Evolutionary conservation across 1,140 invertebrate species (phyloP).

Genomic region (Grapholita molesta): DNA sequence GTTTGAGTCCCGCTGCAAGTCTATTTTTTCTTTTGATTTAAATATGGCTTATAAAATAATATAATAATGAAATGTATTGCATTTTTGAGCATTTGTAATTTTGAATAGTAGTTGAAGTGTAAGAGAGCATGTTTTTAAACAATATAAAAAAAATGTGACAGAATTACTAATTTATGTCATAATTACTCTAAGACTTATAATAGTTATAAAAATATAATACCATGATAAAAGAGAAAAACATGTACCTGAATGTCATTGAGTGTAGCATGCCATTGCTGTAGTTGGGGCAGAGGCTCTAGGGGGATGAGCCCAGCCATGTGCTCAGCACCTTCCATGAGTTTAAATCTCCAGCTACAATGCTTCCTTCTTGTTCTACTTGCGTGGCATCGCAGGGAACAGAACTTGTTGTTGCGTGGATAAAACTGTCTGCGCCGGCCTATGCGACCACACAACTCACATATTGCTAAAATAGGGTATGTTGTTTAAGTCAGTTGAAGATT

Average conservation of each 20-base stretch:
- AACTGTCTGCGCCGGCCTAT: constrained; percentile 60
- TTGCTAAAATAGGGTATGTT: constrained; percentile 42
- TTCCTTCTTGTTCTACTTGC: constrained; percentile 46
- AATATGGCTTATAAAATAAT: too few species aligned
- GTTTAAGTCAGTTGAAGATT: not conserved
- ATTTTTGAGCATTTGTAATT: too few species aligned
- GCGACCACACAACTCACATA: constrained; percentile 68
- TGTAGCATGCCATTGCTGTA: constrained; percentile 65
- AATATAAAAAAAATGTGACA: too few species aligned
- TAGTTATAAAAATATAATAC: too few species aligned
- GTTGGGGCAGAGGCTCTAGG: constrained; percentile 68
- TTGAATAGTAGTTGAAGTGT: too few species aligned
- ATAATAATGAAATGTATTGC: too few species aligned
- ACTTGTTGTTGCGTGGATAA: constrained; percentile 59
- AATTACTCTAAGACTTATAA: too few species aligned
- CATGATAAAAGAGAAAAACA: too few species aligned
- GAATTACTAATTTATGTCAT: too few species aligned
- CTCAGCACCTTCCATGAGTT: constrained; percentile 71
- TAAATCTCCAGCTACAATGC: constrained; percentile 68
- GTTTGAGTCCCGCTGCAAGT: too few species aligned
- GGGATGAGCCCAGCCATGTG: constrained; percentile 74
- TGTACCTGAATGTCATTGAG: constrained; percentile 61
- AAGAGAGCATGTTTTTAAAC: too few species aligned
- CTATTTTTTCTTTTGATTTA: too few species aligned
- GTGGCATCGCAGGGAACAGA: constrained; percentile 61